Base-by-base conservation (phyloP, 2,797 vertebrate genomes). In the Gadopsis bispinosus region DNA sequence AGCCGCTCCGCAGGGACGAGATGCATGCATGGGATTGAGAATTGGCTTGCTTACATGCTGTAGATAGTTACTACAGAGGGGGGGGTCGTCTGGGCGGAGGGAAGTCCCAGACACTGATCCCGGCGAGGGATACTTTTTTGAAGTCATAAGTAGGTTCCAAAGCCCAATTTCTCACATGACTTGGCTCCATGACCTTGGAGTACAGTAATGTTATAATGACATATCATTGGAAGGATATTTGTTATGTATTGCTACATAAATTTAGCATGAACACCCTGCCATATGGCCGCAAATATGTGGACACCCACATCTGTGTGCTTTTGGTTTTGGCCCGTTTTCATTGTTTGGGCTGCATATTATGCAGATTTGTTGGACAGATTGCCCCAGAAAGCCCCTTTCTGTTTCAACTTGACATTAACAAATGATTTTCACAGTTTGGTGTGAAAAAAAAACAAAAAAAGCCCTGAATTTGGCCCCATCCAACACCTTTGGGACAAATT, bases 1-100 rank as follows among this genome's bases (percentile, higher is more conserved):
- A 79, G 84, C 8, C 10, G 1, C 41, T 80, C 79, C 48, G 17
- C 72, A 6, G 79, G 80, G 84, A 88, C 65, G 54, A 48, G 81
- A 60, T 33, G 64, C 60, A 71, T 39, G 64, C 64, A 72, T 79
- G 51, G 75, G 73, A 73, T 69, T 62, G 56, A 76, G 72, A 79
- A 31, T 47, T 79, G 81, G 76, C 75, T 73, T 50, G 74, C 61
- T 82, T 72, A 56, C 39, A 56, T 26, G 0, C 61, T 54, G 39
- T 77, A 79, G 83, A 82, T 59, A 69, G 79, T 55, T 63, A 39
- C 55, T 77, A 51, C 77, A 56, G 73, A 58, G 26, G 26, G 43
- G 66, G 74, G 77, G 67, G 60, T 74, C 10, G 50, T 78, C 81
- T 70, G 50, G 74, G 50, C 26, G 2, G 45, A 22, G 41, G 26